phyloP scores from a whole-genome alignment of 2,888 invertebrate species.

The Polydrusus tereticollis region DNA sequence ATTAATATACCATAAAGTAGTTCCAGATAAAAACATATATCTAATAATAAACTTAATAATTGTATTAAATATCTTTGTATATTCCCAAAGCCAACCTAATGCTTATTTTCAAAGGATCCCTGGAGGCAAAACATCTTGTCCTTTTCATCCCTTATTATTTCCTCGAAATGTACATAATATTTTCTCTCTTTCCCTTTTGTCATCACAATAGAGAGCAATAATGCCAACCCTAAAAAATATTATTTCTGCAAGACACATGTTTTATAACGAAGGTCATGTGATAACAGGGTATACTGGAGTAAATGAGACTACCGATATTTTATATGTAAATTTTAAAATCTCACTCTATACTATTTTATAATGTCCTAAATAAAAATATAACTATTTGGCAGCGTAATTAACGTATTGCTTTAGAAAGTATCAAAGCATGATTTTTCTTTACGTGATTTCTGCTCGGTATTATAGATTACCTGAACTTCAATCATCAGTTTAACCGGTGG shows the following conservation, averaged over 20 bases:
- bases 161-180: slow-evolving; percentile 5
- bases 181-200: slow-evolving; percentile 21
- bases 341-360: too few relatives aligned
- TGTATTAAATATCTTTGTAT: slow-evolving; percentile 10
- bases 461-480: too few relatives aligned
- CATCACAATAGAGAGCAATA: slow-evolving; percentile 23
- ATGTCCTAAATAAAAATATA: too few relatives aligned
- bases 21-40: background rate
- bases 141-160: slow-evolving; percentile 24
- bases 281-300: background rate
- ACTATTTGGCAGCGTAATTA: too few relatives aligned
- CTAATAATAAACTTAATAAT: background rate
- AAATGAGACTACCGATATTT: too few relatives aligned
- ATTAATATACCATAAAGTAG: background rate
- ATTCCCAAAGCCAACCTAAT: slow-evolving; percentile 16
- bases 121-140: slow-evolving; percentile 28
- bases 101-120: slow-evolving; percentile 12
- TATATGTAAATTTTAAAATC: too few relatives aligned
- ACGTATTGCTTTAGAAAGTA: too few relatives aligned
- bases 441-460: too few relatives aligned
- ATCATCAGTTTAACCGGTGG: too few relatives aligned
- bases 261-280: slow-evolving; percentile 34
- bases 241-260: slow-evolving; percentile 33
- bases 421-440: too few relatives aligned
- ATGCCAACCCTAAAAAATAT: slow-evolving; percentile 24